Base-by-base conservation (phyloP, 2,888 invertebrate species). In the Caenorhabditis wallacei region DNA sequence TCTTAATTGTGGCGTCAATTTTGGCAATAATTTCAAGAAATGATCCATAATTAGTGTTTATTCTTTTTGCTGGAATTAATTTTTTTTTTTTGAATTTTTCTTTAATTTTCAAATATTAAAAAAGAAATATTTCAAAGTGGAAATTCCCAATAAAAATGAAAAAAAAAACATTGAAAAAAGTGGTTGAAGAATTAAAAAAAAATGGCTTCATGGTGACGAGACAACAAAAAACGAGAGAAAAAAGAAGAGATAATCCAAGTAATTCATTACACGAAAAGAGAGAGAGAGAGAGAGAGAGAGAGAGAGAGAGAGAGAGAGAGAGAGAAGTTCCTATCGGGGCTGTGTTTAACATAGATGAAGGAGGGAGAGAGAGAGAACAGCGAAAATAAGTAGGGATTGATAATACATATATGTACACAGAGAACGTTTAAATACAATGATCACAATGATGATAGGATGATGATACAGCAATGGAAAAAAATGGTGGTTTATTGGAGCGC, bases 11-110 rank as follows among this genome's bases (percentile, higher is more conserved):
- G 68, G 56, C 24, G 74, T 79, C 20, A 83, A 26, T 48, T 83
- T 83, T 16, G 82, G 82, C 22, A 83, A 40, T 48, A 83, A 30
- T 54, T 79, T 79, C 16, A 83, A 37, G 46, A 83, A 83, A 48
- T 83, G 79, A 70, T 83, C 82, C 82, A 83, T n/a, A n/a, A n/a
- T n/a, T n/a, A n/a, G n/a, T n/a, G n/a, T 83, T 48, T 18, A 30
- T 30, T 30, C 30, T 30, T 18, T 2, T 18, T n/a, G n/a, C 46
- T 48, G 46, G 18, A 48, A 48, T 18, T 48, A 2, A 11, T 43
- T 43, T 13, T 11, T 13, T 43, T 7, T 43, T 43, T 43, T 35
- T 35, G 4, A 35, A 46, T n/a, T n/a, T n/a, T n/a, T n/a, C n/a
- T n/a, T n/a, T n/a, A n/a, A n/a, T n/a, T 24, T 43, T n/a, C 10